Evolutionary conservation across 1,140 invertebrate genomes (phyloP).

Genomic region (Leptoteleia sp.): DNA sequence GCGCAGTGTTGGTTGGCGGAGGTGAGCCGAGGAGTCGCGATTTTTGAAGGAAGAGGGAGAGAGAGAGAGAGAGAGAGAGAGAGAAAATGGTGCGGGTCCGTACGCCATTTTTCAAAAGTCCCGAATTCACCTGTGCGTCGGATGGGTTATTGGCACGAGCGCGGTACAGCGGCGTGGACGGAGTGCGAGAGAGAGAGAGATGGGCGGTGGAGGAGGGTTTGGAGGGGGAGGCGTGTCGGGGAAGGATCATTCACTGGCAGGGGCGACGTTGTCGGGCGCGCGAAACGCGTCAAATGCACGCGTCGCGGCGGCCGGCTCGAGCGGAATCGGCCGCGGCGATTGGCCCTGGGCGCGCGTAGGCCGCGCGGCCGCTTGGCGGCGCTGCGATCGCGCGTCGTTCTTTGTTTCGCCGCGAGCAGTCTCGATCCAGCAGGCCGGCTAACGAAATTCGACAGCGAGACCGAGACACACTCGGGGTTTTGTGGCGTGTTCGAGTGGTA

Average conservation of each 20-base stretch:
- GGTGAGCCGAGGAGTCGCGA: too few relatives aligned
- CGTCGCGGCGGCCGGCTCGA: constrained; percentile 23
- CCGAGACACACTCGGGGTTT: constrained; percentile 30
- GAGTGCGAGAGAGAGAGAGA: not conserved
- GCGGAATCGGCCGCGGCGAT: constrained; percentile 22
- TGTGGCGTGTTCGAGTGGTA: constrained; percentile 29
- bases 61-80: too few relatives aligned
- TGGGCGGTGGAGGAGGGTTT: not conserved
- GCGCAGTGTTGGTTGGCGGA: too few relatives aligned
- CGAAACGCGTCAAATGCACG: constrained; percentile 47
- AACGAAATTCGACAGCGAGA: constrained; percentile 52
- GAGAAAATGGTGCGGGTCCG: too few relatives aligned
- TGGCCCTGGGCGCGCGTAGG: constrained; percentile 19
- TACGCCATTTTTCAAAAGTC: constrained; percentile 33
- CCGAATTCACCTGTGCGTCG: constrained; percentile 11
- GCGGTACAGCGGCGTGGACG: not conserved
- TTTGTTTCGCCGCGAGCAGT: constrained; percentile 80
- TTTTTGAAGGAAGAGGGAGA: too few relatives aligned
- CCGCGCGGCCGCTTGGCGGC: constrained; percentile 50
- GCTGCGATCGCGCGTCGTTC: constrained; percentile 79
- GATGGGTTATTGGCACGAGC: constrained; percentile 46
- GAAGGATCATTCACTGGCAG: constrained; percentile 43
- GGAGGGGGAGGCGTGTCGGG: constrained; percentile 48
- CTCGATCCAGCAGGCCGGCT: constrained; percentile 76
- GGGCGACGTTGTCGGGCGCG: constrained; percentile 13